phyloP scores from a whole-genome alignment of 2,888 invertebrate species.

The Reticulitermes lucifugus region DNA sequence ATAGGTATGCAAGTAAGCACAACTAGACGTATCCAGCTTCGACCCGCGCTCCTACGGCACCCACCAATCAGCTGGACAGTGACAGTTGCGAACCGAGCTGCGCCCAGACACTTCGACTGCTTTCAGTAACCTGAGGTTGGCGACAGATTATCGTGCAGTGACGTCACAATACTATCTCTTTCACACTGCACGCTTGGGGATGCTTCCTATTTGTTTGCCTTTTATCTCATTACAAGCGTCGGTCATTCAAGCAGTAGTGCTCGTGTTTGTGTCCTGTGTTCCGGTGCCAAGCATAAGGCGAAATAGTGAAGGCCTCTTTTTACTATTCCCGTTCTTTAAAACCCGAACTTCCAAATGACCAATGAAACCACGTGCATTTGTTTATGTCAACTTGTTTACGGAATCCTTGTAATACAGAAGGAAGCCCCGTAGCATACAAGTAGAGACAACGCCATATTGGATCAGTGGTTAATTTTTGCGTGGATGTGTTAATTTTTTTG shows the following conservation, averaged over 20 bases:
- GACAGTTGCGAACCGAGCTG: conserved; percentile 21
- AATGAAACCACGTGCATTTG: conserved; percentile 52
- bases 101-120: conserved; percentile 27
- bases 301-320: not conserved
- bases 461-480: conserved; percentile 71
- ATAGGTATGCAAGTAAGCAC: too few species aligned
- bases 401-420: conserved; percentile 54
- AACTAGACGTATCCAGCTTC: too few species aligned
- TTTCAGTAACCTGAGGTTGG: conserved; percentile 40
- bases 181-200: not conserved
- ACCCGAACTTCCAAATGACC: conserved; percentile 34
- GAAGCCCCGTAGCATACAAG: conserved; percentile 55
- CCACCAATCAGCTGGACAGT: conserved; percentile 13
- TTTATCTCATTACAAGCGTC: conserved; percentile 9
- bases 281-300: too few species aligned
- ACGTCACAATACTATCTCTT: conserved; percentile 39
- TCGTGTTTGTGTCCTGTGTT: not conserved
- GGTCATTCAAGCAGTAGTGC: conserved; percentile 35
- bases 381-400: conserved; percentile 54
- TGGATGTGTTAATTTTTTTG: conserved; percentile 62
- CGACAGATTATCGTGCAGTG: conserved; percentile 39
- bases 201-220: conserved; percentile 42
- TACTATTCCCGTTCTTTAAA: conserved; percentile 14
- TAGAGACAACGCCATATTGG: conserved; percentile 69
- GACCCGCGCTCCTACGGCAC: too few species aligned